Evolutionary conservation across 2,113 vertebrate genomes (phyloP).

Genomic region (Galemys pyrenaicus): DNA sequence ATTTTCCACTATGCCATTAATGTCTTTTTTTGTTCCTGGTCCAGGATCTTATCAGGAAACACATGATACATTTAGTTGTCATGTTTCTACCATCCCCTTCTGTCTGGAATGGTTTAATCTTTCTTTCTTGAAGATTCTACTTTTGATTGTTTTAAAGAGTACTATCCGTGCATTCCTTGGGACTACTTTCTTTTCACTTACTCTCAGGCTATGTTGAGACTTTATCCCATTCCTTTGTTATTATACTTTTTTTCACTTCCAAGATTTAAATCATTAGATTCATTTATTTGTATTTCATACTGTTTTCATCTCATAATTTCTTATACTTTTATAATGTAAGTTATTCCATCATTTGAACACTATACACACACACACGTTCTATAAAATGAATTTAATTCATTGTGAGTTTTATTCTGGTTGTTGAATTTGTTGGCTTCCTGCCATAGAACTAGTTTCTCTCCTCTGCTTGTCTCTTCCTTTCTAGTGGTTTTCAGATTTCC

Average conservation of each 20-base stretch:
- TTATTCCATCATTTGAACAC: neutral
- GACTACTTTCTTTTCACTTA: neutral
- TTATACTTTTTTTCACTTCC: conserved; percentile 1
- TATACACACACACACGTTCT: neutral
- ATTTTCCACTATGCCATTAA: neutral
- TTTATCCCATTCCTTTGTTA: neutral
- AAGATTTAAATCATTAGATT: neutral
- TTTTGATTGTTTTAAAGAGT: neutral
- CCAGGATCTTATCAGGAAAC: neutral
- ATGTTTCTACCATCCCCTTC: neutral
- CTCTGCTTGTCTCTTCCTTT: neutral
- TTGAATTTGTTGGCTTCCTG: neutral
- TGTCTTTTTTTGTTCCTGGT: neutral
- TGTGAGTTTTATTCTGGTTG: neutral
- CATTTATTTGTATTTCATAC: neutral
- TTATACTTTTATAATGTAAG: neutral
- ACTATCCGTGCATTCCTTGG: neutral
- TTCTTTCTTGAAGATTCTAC: neutral
- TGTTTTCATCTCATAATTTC: neutral
- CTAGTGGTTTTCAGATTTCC: neutral
- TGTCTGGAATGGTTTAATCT: neutral
- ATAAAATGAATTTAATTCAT: neutral
- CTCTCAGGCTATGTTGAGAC: neutral
- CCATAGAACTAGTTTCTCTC: neutral
- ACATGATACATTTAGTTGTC: neutral